Evolutionary conservation across 2,797 vertebrate species (phyloP), one percentile per base, ranked within the genome.

Genomic region (Paratrypauchen microcephalus): DNA sequence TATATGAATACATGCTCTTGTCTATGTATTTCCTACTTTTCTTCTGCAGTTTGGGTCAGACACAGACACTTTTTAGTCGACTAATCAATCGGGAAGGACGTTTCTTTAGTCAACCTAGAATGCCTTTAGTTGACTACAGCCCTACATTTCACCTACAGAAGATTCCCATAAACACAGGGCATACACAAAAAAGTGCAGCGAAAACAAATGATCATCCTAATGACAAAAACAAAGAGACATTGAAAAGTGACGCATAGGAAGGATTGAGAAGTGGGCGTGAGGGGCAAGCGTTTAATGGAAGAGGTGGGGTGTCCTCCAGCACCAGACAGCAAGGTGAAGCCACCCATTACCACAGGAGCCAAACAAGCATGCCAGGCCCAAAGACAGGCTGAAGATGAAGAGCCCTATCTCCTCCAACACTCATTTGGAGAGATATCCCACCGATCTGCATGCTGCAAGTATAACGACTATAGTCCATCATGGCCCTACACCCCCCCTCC

Each of bases 281-380:
- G 58, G 65, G 9, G 57, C 50, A 9, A 9, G 12, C 24, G 76
- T 61, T 71, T 72, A 70, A 71, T 70, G 67, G 71, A 69, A 50
- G 68, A 47, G 26, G 67, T 65, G 45, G 54, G 55, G 69, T 80
- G 89, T 91, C 92, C 92, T 92, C 89, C 84, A 89, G 76, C 66
- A 48, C 68, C 30, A 68, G 76, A 73, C 81, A 77, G 84, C 89
- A 91, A 93, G 91, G 92, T 93, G 91, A 93, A 92, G 88, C 71
- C 74, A 86, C 85, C 87, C 82, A 92, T 93, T 92, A 92, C 68
- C 64, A 73, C 64, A 72, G 66, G 68, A 84, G 83, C 83, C 87
- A 90, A 90, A 92, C 88, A 91, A 88, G 78, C 79, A 81, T 77
- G 50, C 74, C 78, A 65, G 76, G 75, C 41, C 70, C 76, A 75